These are phyloP conservation scores for Characodon lateralis DNA, from an alignment of 2,797 vertebrate species.

Conservation along the genomic window DNA sequence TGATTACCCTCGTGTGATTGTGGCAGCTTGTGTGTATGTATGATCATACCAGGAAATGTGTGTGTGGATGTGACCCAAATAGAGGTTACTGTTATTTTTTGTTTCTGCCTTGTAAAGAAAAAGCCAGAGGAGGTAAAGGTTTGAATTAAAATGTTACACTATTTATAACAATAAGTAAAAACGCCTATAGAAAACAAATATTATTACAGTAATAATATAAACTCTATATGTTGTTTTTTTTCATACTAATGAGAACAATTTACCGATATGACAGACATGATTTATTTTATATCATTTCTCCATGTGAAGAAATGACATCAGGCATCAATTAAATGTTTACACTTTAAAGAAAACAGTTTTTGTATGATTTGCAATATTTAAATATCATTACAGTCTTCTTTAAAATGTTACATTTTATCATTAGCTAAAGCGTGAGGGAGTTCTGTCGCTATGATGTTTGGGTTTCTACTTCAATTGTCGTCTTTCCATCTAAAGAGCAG, in stretches of 20 bases:
- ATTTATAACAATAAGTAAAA: slow-evolving; percentile 83
- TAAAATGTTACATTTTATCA: slow-evolving; percentile 61
- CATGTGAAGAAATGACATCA: slow-evolving; percentile 69
- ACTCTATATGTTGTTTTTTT: slow-evolving; percentile 72
- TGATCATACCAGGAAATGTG: slow-evolving; percentile 46
- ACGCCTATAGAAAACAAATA: slow-evolving; percentile 76
- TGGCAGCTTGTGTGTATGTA: slow-evolving; percentile 59
- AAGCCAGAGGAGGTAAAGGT: slow-evolving; percentile 61
- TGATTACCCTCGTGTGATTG: slow-evolving; percentile 63
- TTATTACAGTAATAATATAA: slow-evolving; percentile 68
- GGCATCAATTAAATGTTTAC: slow-evolving; percentile 79
- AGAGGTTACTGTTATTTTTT: slow-evolving; percentile 39
- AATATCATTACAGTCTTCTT: slow-evolving; percentile 67
- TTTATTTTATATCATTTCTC: slow-evolving; percentile 82
- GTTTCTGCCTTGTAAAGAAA: slow-evolving; percentile 65
- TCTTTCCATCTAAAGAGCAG: slow-evolving; percentile 31
- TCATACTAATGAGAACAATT: slow-evolving; percentile 75
- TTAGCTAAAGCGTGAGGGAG: slow-evolving; percentile 53
- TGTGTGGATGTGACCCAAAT: slow-evolving; percentile 44
- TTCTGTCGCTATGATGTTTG: slow-evolving; percentile 35
- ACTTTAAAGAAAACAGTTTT: slow-evolving; percentile 67
- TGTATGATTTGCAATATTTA: slow-evolving; percentile 76
- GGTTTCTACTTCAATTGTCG: slow-evolving; percentile 18
- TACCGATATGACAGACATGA: slow-evolving; percentile 71
- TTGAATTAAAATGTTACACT: slow-evolving; percentile 73